A percentile compares a stretch with the other conserved stretches of the same genome.
phyloP scores from a whole-genome alignment of 1,140 invertebrate species.

The Philotrypesis tridentata region DNA sequence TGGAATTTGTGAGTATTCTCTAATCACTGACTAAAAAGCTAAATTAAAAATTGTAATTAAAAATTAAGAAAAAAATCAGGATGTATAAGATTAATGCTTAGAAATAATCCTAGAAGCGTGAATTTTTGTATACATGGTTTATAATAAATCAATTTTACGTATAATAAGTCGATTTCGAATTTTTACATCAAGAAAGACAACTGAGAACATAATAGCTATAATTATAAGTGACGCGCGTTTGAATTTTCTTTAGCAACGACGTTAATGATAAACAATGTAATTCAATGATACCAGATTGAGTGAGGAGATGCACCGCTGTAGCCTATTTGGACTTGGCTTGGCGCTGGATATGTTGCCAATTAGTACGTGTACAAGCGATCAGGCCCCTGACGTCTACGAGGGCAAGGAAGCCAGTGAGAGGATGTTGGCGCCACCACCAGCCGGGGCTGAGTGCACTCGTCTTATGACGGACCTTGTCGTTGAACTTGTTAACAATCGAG shows the following conservation, averaged over 20 bases:
- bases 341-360: conserved; percentile 83
- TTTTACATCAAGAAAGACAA: too few species aligned
- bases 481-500: conserved; percentile 67
- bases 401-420: conserved; percentile 62
- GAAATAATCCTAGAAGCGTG: neutral
- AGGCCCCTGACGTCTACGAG: conserved; percentile 82
- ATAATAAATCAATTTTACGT: too few species aligned
- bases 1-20: conserved; percentile 75
- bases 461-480: conserved; percentile 71
- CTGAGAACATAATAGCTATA: too few species aligned
- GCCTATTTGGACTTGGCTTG: conserved; percentile 79
- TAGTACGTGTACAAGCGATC: conserved; percentile 80
- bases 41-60: conserved; percentile 5
- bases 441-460: conserved; percentile 64
- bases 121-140: too few species aligned
- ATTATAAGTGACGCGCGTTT: too few species aligned
- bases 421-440: conserved; percentile 62
- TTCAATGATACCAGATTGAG: conserved; percentile 71
- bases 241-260: neutral
- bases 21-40: neutral
- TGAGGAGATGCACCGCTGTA: conserved; percentile 78
- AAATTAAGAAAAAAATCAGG: neutral
- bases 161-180: too few species aligned
- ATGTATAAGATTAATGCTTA: neutral
- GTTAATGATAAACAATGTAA: neutral